Percentiles rank a stretch among this genome's conserved stretches.
Evolutionary conservation across 2,888 invertebrate species (phyloP).

Genomic region (Ecdyonurus torrentis): DNA sequence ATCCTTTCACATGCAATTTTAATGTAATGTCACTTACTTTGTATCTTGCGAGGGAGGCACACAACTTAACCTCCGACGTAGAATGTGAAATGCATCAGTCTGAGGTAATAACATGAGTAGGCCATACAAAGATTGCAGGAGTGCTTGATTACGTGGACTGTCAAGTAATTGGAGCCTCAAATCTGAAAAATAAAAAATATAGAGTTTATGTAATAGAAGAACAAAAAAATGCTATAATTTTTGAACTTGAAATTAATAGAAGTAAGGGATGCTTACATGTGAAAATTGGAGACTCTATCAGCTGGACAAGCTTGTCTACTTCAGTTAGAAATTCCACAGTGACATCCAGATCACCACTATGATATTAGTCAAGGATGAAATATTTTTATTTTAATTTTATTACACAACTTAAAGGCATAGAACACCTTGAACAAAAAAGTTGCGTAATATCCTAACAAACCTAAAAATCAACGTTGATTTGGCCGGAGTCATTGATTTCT

Average conservation of each 20-base stretch:
- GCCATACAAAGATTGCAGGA: conserved; percentile 83
- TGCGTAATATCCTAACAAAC: neutral
- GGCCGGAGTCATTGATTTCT: no score
- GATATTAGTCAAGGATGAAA: conserved; percentile 16
- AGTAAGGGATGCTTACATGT: conserved; percentile 76
- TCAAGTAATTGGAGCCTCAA: conserved; percentile 80
- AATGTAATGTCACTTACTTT: conserved; percentile 29
- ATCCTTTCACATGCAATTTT: no score
- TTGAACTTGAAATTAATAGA: conserved; percentile 7
- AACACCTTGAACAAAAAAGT: no score
- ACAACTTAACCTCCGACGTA: conserved; percentile 64
- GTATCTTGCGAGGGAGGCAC: conserved; percentile 47
- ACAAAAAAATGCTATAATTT: neutral
- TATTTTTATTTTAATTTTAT: neutral
- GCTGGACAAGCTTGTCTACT: conserved; percentile 91
- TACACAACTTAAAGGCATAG: no score
- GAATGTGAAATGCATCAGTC: conserved; percentile 84
- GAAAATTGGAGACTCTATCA: conserved; percentile 98
- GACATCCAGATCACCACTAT: conserved; percentile 82
- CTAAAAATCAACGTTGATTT: no score
- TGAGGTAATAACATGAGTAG: conserved; percentile 95
- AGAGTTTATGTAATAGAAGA: conserved; percentile 2
- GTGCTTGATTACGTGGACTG: conserved; percentile 49
- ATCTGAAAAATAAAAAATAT: conserved; percentile 39
- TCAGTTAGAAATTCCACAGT: conserved; percentile 92